Evolutionary conservation across 2,797 vertebrate genomes (phyloP).

Genomic region (Fistularia commersonii): DNA sequence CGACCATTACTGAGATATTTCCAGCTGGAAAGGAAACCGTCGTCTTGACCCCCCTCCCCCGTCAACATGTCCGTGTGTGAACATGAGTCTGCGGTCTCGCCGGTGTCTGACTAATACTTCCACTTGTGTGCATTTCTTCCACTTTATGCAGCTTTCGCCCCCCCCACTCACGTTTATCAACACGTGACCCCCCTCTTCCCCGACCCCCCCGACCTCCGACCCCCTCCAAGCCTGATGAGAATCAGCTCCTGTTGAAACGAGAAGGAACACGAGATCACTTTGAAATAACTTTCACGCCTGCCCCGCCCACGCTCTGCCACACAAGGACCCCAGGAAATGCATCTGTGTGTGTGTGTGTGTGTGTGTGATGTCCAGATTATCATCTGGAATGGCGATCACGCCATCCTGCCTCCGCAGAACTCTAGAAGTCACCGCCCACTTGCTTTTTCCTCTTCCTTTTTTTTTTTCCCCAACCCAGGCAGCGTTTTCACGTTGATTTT

Average conservation of each 20-base stretch:
- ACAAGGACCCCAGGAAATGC: conserved; percentile 12
- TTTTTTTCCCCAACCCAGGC: no score
- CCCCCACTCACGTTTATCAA: conserved; percentile 53
- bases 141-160: conserved; percentile 52
- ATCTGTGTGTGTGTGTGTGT: conserved; percentile 7
- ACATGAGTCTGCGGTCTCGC: conserved; percentile 48
- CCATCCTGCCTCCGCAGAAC: no score
- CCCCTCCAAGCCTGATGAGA: conserved; percentile 29
- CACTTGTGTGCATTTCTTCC: conserved; percentile 55
- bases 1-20: conserved; percentile 43
- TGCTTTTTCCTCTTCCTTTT: no score
- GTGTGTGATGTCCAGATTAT: conserved; percentile 1
- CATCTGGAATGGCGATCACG: no score
- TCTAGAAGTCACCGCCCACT: no score
- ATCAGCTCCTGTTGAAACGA: conserved; percentile 38
- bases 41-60: conserved; percentile 9
- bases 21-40: conserved; percentile 20
- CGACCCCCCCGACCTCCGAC: conserved; percentile 1
- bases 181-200: conserved; percentile 45
- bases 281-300: conserved; percentile 56
- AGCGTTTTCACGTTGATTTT: no score
- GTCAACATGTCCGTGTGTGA: conserved; percentile 44
- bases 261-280: conserved; percentile 32
- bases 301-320: conserved; percentile 28
- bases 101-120: conserved; percentile 58